phyloP scores from a whole-genome alignment of 64 coral and sea anemone genomes.

The Dendrophyllia cribrosa region DNA sequence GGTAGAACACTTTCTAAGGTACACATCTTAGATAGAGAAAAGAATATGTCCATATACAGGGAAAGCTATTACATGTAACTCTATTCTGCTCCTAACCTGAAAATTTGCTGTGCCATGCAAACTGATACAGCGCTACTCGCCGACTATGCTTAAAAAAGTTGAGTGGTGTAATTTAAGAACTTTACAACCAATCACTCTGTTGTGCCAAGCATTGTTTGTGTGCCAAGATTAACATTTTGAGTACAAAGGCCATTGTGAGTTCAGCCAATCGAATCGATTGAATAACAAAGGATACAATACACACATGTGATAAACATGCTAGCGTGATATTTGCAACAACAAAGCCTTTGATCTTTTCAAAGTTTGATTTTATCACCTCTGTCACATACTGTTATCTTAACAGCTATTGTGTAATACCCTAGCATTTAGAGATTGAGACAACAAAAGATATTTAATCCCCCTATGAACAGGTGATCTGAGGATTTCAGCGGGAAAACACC shows the following conservation, averaged over 20 bases:
- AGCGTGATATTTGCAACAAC: not conserved
- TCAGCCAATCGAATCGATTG: not conserved
- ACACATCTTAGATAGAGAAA: conserved; percentile 6
- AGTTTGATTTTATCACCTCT: conserved; percentile 2
- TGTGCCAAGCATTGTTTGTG: conserved; percentile 44
- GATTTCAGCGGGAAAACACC: not conserved
- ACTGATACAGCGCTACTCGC: not conserved
- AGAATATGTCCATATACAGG: not conserved
- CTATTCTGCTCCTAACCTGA: not conserved
- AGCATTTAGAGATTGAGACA: not conserved
- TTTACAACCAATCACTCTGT: not conserved
- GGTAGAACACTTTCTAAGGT: conserved; percentile 4
- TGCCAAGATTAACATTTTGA: conserved; percentile 4
- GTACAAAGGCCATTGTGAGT: conserved; percentile 16
- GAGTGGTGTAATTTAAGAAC: not conserved
- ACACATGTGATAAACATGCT: not conserved
- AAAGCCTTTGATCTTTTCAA: conserved; percentile 7
- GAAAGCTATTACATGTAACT: no score
- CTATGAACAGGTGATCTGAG: not conserved
- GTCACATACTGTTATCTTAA: conserved; percentile 21
- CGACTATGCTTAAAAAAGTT: conserved; percentile 7
- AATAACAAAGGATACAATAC: conserved; percentile 10
- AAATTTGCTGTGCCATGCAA: not conserved
- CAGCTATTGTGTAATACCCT: conserved; percentile 31
- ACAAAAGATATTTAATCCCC: conserved; percentile 38